Conservation (phyloP, 2,888 invertebrate species). For the Pollenia labialis region DNA sequence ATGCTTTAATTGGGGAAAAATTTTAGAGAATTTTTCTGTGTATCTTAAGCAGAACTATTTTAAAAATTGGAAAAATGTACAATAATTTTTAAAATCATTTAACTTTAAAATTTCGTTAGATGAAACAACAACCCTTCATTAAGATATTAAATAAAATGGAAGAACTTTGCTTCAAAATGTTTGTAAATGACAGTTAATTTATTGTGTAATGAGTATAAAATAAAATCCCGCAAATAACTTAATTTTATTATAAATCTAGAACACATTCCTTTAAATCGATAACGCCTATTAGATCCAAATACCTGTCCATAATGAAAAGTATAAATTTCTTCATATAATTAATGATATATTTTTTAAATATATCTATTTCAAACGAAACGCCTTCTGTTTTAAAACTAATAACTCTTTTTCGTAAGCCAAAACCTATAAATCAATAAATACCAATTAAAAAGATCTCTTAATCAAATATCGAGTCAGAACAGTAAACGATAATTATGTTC, state of each 20-base stretch:
- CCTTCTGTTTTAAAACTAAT: constrained; percentile 1
- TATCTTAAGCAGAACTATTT: too few species aligned
- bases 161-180: neutral
- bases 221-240: constrained; percentile 6
- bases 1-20: too few species aligned
- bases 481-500: constrained; percentile 5
- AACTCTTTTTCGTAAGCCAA: constrained; percentile 24
- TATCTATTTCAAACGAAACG: constrained; percentile 41
- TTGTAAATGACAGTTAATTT: neutral
- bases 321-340: constrained; percentile 18
- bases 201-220: neutral
- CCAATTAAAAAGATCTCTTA: constrained; percentile 28
- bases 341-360: constrained; percentile 31
- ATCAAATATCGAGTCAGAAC: constrained; percentile 34
- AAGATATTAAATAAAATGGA: neutral
- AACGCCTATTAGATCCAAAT: neutral
- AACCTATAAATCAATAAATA: constrained; percentile 37
- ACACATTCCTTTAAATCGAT: constrained; percentile 33
- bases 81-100: too few species aligned
- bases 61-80: too few species aligned
- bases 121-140: neutral
- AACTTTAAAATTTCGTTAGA: too few species aligned
- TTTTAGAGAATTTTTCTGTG: too few species aligned
- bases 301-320: neutral
- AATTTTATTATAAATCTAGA: constrained; percentile 19